Conservation (phyloP, 2,888 invertebrate genomes). For the Nephrotoma guestfalica region DNA sequence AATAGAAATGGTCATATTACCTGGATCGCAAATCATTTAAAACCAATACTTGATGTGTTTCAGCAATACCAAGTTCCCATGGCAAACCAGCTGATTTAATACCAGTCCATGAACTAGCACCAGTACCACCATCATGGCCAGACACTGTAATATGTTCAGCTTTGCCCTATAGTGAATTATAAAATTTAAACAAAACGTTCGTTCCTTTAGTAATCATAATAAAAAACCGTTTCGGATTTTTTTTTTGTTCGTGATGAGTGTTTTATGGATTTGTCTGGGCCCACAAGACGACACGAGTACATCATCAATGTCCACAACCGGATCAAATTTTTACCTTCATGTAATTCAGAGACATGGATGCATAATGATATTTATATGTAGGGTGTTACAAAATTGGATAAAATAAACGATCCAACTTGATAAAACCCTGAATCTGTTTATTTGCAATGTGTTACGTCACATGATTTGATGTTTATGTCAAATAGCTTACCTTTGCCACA, state of each 20-base stretch:
- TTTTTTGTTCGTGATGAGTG: neutral
- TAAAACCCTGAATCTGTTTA: neutral
- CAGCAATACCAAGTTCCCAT: conserved; percentile 96
- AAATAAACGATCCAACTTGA: neutral
- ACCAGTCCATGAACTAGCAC: conserved; percentile 98
- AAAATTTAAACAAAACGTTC: conserved; percentile 6
- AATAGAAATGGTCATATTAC: conserved; percentile 22
- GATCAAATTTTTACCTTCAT: neutral
- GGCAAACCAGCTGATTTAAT: conserved; percentile 96
- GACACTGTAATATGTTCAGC: conserved; percentile 98
- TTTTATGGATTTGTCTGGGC: neutral
- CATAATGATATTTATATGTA: neutral
- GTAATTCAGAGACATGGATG: neutral
- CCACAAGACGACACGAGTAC: neutral
- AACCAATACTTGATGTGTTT: conserved; percentile 94
- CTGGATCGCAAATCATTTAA: conserved; percentile 78
- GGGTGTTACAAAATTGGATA: neutral
- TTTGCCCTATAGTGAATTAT: conserved; percentile 52
- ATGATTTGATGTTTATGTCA: neutral
- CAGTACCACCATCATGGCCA: conserved; percentile 98
- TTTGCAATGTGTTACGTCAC: neutral
- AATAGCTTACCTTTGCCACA: conserved; percentile 66
- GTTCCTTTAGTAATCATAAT: conserved; percentile 7
- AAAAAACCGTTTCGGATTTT: neutral
- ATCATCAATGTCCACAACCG: neutral